Percentiles rank a stretch among this genome's conserved stretches.
Conservation (phyloP, 2,797 vertebrate genomes). For the Rhincodon typus region DNA sequence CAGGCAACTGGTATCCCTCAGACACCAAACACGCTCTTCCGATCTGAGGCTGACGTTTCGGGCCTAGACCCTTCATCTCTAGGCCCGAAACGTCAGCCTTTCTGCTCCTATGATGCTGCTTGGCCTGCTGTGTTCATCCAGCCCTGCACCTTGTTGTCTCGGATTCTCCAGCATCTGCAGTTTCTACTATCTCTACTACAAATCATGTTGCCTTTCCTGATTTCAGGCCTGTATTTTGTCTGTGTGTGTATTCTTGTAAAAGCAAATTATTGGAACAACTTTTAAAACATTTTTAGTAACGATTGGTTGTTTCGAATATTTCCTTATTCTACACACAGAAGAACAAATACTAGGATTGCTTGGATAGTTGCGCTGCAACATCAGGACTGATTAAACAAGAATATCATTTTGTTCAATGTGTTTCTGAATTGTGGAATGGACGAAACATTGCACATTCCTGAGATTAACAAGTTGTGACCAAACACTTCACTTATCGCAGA, state of each 20-base stretch:
- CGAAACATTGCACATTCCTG: background rate
- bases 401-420: background rate
- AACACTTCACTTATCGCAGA: background rate
- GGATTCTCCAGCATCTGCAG: no score
- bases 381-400: background rate
- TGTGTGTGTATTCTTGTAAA: background rate
- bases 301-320: no score
- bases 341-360: background rate
- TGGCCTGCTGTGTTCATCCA: no score
- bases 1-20: background rate
- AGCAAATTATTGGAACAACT: background rate
- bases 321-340: background rate
- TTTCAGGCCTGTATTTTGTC: background rate
- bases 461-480: background rate
- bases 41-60: no score
- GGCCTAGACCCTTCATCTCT: no score
- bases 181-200: no score
- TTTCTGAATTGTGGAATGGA: background rate
- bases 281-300: no score
- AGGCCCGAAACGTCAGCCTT: no score
- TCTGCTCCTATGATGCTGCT: no score
- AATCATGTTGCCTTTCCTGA: background rate
- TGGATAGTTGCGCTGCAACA: background rate
- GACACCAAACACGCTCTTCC: background rate
- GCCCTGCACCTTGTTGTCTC: no score